Conservation (phyloP, 2,888 invertebrate species). For the Anthophora plumipes region DNA sequence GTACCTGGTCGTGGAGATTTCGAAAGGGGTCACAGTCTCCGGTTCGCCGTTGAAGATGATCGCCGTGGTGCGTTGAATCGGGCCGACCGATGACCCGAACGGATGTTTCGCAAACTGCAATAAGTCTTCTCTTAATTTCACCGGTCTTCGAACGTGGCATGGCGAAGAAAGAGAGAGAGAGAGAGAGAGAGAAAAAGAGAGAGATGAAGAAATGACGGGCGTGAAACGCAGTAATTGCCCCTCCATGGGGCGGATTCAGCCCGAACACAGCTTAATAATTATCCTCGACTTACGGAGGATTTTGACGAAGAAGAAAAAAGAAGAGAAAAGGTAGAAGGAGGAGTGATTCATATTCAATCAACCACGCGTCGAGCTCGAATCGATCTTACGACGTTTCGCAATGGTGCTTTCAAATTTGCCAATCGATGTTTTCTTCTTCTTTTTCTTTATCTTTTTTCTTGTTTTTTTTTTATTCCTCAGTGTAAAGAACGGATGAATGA, state of each 20-base stretch:
- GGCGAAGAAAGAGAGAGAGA: too few species aligned
- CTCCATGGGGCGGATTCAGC: constrained; percentile 38
- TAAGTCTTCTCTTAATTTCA: constrained; percentile 68
- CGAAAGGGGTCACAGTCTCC: constrained; percentile 45
- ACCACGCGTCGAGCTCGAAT: constrained; percentile 26
- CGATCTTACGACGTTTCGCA: constrained; percentile 26
- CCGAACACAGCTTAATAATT: constrained; percentile 43
- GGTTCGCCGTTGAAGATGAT: constrained; percentile 3
- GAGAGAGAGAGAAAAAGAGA: too few species aligned
- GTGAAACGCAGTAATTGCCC: constrained; percentile 64
- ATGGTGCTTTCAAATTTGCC: constrained; percentile 35
- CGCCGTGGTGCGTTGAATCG: constrained; percentile 16
- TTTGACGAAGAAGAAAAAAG: background rate
- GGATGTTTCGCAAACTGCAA: constrained; percentile 61
- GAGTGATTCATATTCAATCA: constrained; percentile 67
- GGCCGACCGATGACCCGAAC: constrained; percentile 58
- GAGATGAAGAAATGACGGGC: constrained; percentile 48
- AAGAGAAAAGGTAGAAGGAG: constrained; percentile 17
- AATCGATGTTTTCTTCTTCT: background rate
- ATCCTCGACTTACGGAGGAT: constrained; percentile 16
- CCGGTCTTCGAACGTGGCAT: constrained; percentile 14
- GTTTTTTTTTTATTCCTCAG: too few species aligned
- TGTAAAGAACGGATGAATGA: background rate
- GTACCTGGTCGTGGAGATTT: constrained; percentile 10
- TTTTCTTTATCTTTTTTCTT: background rate